A percentile compares a stretch with the other conserved stretches of the same genome.
Evolutionary conservation across 2,888 invertebrate species (phyloP).

Genomic region (Acrobasis suavella): DNA sequence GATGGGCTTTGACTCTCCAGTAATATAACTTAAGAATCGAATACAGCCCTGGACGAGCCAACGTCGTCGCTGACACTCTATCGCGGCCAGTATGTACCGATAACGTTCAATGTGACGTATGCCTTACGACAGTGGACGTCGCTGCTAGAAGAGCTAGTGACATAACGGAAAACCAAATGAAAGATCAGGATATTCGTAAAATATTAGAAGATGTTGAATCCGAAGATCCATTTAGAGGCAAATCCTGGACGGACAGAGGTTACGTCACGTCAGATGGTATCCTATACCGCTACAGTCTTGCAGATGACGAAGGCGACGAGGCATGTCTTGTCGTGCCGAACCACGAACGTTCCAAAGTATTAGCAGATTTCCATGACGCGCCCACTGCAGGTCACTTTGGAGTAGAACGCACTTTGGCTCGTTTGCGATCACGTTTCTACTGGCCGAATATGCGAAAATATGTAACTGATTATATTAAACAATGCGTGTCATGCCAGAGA

Average conservation of each 20-base stretch:
- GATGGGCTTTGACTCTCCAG: slow-evolving; percentile 55
- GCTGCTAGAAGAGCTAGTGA: slow-evolving; percentile 52
- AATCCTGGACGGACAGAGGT: slow-evolving; percentile 26
- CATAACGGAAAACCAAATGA: slow-evolving; percentile 11
- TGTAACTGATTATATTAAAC: neutral
- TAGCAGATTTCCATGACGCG: slow-evolving; percentile 31
- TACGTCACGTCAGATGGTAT: slow-evolving; percentile 28
- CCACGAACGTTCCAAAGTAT: slow-evolving; percentile 26
- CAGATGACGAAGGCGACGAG: slow-evolving; percentile 20
- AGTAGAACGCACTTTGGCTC: neutral
- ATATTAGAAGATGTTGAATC: slow-evolving; percentile 30
- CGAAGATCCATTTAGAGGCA: slow-evolving; percentile 22
- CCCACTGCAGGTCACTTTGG: slow-evolving; percentile 38
- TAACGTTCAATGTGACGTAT: neutral
- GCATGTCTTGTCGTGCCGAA: slow-evolving; percentile 30
- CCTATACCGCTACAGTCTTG: slow-evolving; percentile 20
- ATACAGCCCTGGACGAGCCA: neutral
- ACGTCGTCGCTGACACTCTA: neutral
- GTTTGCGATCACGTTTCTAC: neutral
- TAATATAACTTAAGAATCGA: slow-evolving; percentile 38
- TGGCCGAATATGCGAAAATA: neutral
- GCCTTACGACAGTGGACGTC: slow-evolving; percentile 47
- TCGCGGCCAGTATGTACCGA: neutral
- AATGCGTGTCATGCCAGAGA: neutral
- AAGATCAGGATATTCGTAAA: slow-evolving; percentile 26